These are phyloP conservation scores for Lepus americanus DNA, from an alignment of 2,113 vertebrate species.

Conservation along the genomic window DNA sequence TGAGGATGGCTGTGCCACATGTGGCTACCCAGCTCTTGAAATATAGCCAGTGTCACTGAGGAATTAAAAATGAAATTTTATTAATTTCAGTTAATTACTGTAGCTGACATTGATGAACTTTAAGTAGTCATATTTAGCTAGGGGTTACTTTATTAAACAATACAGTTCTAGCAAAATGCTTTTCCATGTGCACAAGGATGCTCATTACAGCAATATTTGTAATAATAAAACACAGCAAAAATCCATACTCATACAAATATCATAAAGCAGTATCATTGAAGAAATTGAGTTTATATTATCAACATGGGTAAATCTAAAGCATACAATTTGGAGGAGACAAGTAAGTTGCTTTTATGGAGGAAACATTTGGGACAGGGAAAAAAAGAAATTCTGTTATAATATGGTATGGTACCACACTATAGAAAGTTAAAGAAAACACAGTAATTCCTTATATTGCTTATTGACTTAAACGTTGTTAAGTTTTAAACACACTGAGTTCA, in stretches of 20 bases:
- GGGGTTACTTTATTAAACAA: background rate
- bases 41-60: background rate
- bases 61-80: background rate
- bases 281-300: conserved; percentile 4
- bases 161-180: background rate
- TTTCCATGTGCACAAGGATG: background rate
- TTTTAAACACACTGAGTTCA: conserved; percentile 9
- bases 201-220: background rate
- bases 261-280: conserved; percentile 10
- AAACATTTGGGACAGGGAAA: background rate
- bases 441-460: background rate
- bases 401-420: background rate
- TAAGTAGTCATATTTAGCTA: background rate
- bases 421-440: conserved; percentile 35
- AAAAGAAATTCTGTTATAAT: background rate
- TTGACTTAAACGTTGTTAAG: conserved; percentile 13
- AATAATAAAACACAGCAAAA: conserved; percentile 24
- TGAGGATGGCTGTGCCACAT: background rate
- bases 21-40: background rate
- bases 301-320: background rate
- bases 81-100: background rate
- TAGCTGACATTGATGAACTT: conserved; percentile 28
- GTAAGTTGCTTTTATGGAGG: background rate
- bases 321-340: background rate
- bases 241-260: background rate